Conservation (phyloP, 2,113 vertebrate species). For the Vidua macroura region DNA sequence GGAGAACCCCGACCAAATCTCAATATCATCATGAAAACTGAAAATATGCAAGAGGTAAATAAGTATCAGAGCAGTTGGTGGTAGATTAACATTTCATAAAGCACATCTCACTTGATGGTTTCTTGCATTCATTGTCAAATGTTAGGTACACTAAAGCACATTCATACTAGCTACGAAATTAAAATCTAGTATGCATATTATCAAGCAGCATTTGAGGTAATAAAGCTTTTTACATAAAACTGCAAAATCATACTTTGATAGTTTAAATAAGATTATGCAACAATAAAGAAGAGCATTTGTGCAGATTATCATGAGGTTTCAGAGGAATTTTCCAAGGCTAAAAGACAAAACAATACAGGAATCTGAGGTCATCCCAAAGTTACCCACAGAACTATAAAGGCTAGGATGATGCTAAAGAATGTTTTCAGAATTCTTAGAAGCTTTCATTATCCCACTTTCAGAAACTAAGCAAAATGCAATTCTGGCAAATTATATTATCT, state of each 20-base stretch:
- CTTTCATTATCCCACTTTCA: background rate
- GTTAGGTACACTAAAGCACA: background rate
- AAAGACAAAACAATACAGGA: background rate
- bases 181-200: background rate
- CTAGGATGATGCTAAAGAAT: background rate
- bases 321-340: background rate
- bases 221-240: background rate
- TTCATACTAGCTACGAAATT: background rate
- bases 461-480: background rate
- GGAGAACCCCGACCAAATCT: background rate
- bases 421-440: background rate
- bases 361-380: background rate
- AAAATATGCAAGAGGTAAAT: background rate
- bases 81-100: background rate
- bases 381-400: background rate
- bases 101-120: background rate
- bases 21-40: background rate
- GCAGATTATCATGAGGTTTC: background rate
- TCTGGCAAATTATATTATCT: background rate
- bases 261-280: background rate
- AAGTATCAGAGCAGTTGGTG: rapidly evolving
- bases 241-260: background rate
- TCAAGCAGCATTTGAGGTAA: background rate
- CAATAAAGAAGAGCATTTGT: background rate
- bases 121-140: background rate